Conservation (phyloP, 2,113 vertebrate species). For the Bolborhynchus lineola region DNA sequence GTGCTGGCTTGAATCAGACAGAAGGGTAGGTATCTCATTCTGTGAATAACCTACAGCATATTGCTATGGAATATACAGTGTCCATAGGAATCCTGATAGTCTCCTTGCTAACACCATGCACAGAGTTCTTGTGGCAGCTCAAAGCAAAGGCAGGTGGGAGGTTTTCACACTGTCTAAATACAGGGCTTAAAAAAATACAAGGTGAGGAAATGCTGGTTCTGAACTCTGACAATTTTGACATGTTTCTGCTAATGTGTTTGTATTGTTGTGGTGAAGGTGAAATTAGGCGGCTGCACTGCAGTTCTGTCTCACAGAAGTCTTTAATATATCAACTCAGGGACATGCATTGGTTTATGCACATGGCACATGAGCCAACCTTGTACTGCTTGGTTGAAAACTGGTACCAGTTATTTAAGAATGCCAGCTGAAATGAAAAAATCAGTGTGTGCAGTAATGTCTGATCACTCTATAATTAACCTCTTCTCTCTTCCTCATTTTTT, state of each 20-base stretch:
- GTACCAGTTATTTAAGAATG: not conserved
- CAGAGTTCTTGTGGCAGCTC: not conserved
- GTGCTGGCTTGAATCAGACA: not conserved
- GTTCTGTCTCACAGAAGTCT: not conserved
- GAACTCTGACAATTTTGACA: not conserved
- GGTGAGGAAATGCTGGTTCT: not conserved
- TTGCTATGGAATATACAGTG: fast-evolving
- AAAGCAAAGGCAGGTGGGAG: not conserved
- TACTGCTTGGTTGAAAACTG: conserved; percentile 7
- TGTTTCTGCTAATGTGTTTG: fast-evolving
- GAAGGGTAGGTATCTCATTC: not conserved
- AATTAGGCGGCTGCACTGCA: not conserved
- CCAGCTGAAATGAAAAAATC: not conserved
- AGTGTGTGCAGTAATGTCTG: not conserved
- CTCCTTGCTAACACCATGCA: not conserved
- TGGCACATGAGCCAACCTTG: not conserved
- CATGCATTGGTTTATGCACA: not conserved
- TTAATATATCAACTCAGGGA: not conserved
- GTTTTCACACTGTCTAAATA: not conserved
- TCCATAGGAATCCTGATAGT: not conserved
- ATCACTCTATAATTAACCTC: not conserved
- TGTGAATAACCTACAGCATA: not conserved
- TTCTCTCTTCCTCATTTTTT: not conserved
- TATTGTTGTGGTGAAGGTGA: not conserved
- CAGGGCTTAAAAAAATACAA: not conserved